Evolutionary conservation across 1,140 invertebrate species (phyloP).

Genomic region (Drosophila baimaii): DNA sequence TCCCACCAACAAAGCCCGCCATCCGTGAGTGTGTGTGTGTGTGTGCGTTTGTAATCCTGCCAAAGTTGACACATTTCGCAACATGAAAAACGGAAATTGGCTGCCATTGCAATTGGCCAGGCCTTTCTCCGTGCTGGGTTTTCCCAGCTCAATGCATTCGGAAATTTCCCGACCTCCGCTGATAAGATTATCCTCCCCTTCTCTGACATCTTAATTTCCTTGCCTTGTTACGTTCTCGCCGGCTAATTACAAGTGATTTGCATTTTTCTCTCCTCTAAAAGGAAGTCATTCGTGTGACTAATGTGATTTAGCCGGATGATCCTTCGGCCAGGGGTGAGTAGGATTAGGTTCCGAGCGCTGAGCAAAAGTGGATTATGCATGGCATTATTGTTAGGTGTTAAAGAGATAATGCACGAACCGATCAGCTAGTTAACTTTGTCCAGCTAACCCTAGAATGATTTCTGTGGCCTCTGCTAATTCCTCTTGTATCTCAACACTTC

Average conservation of each 20-base stretch:
- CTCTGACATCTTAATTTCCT: constrained; percentile 54
- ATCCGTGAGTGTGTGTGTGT: constrained; percentile 10
- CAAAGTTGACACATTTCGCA: constrained; percentile 75
- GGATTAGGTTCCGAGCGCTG: constrained; percentile 1
- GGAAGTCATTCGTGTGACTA: constrained; percentile 3
- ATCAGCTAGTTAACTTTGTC: not conserved
- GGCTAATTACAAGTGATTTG: constrained; percentile 62
- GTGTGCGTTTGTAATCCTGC: constrained; percentile 65
- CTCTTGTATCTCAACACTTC: not conserved
- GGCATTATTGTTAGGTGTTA: too few relatives aligned
- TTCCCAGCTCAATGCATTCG: constrained; percentile 6
- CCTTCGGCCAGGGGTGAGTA: not conserved
- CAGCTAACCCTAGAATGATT: not conserved
- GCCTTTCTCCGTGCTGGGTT: constrained; percentile 28
- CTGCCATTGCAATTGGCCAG: constrained; percentile 44
- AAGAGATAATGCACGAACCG: not conserved
- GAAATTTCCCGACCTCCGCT: not conserved
- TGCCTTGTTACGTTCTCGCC: constrained; percentile 26
- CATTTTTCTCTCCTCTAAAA: constrained; percentile 19
- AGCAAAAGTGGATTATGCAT: not conserved
- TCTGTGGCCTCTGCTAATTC: constrained; percentile 2
- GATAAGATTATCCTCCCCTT: constrained; percentile 5
- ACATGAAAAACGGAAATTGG: constrained; percentile 77
- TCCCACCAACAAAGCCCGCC: not conserved
- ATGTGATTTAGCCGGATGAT: constrained; percentile 12